These are phyloP conservation scores for Trichogramma dendrolimi DNA, from an alignment of 2,888 invertebrate species.

Conservation along the genomic window DNA sequence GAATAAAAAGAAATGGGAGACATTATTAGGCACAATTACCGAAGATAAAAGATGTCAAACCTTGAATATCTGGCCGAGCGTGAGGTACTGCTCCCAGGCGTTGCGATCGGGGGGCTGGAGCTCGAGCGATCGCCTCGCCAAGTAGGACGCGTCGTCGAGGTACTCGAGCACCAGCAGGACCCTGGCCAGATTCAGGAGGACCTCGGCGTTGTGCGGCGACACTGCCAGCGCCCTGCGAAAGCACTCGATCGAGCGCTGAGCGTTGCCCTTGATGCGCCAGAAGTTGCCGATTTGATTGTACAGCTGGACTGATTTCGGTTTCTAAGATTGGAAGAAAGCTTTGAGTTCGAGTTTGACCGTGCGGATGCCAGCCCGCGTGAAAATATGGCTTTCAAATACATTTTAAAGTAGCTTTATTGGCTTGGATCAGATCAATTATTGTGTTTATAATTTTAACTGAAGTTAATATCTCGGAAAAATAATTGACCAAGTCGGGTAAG, in stretches of 20 bases:
- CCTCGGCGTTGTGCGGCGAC: slow-evolving; percentile 82
- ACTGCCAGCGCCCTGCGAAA: slow-evolving; percentile 81
- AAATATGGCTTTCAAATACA: no score
- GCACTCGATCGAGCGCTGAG: slow-evolving; percentile 82
- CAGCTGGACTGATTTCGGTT: slow-evolving; percentile 77
- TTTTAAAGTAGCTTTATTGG: no score
- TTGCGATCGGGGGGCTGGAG: slow-evolving; percentile 80
- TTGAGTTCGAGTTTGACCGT: no score
- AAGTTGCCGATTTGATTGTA: slow-evolving; percentile 91
- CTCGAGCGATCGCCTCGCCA: slow-evolving; percentile 79
- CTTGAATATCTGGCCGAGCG: slow-evolving; percentile 86
- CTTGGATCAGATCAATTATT: no score
- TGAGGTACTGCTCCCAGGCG: slow-evolving; percentile 89
- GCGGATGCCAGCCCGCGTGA: no score
- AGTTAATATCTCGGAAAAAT: neutral
- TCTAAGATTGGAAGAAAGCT: slow-evolving; percentile 48
- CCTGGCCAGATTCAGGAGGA: slow-evolving; percentile 77
- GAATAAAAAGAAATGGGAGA: neutral
- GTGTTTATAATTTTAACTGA: no score
- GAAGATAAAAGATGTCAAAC: slow-evolving; percentile 32
- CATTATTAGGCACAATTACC: neutral
- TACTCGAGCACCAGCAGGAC: slow-evolving; percentile 83
- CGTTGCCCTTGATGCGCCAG: slow-evolving; percentile 86
- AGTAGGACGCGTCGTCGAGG: slow-evolving; percentile 83
- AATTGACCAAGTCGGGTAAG: neutral